phyloP scores from a whole-genome alignment of 1,140 invertebrate species.

The Meloidogyne hapla region DNA sequence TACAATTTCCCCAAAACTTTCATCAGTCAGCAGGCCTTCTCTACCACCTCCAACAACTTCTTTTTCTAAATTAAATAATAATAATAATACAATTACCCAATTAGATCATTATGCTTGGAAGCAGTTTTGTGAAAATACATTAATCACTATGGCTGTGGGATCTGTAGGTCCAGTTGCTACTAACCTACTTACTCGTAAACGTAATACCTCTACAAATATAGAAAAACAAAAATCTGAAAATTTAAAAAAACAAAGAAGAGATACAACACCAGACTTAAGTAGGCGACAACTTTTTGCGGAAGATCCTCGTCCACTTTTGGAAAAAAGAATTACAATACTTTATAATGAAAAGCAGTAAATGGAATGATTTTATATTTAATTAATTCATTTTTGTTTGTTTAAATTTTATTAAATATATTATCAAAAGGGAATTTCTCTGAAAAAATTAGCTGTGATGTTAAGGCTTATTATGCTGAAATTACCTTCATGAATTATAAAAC shows the following conservation, averaged over 20 bases:
- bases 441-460: too few relatives aligned
- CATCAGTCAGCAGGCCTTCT: background rate
- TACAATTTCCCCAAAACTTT: slow-evolving; percentile 18
- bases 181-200: background rate
- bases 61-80: slow-evolving; percentile 17
- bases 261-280: background rate
- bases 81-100: background rate
- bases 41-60: slow-evolving; percentile 1
- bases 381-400: too few relatives aligned
- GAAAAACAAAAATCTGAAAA: background rate
- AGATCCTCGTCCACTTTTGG: background rate
- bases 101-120: background rate
- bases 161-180: background rate
- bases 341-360: too few relatives aligned
- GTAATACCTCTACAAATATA: background rate
- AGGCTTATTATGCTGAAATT: too few relatives aligned
- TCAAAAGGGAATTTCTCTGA: too few relatives aligned
- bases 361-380: too few relatives aligned
- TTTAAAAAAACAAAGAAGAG: background rate
- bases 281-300: background rate
- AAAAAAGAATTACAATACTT: background rate
- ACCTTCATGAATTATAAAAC: too few relatives aligned
- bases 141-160: background rate
- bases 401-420: too few relatives aligned
- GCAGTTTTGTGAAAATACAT: background rate